Percentiles rank a stretch among this genome's conserved stretches.
Evolutionary conservation across 2,888 invertebrate genomes (phyloP).

Genomic region (Lasius fuliginosus): DNA sequence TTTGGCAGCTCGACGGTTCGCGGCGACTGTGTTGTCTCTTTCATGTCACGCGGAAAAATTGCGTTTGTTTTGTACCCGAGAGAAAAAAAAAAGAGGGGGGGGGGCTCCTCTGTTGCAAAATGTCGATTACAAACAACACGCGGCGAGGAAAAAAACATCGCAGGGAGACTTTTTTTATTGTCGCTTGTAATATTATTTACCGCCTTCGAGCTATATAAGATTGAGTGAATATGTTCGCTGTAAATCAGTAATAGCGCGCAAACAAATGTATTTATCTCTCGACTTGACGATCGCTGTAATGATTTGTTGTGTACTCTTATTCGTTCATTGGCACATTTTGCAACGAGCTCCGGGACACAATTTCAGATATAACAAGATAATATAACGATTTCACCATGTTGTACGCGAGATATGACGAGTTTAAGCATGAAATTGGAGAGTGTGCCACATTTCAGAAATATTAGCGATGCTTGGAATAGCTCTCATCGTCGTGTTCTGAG

Average conservation of each 20-base stretch:
- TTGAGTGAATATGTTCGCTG: not conserved
- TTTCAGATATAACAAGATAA: conserved; percentile 23
- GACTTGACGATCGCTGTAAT: not conserved
- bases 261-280: not conserved
- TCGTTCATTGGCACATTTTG: conserved; percentile 8
- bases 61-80: not conserved
- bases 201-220: not conserved
- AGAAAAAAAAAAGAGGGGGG: no score
- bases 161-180: not conserved
- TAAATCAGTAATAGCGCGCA: not conserved
- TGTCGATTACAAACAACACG: not conserved
- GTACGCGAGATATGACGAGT: conserved; percentile 7
- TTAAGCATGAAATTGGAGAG: not conserved
- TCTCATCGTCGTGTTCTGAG: not conserved
- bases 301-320: not conserved
- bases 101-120: not conserved
- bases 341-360: not conserved
- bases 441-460: conserved; percentile 29
- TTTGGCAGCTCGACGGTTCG: conserved; percentile 9
- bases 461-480: not conserved
- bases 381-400: not conserved
- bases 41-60: not conserved
- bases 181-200: not conserved
- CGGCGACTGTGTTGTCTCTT: not conserved
- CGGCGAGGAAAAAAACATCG: not conserved